Percentiles rank a stretch among this genome's conserved stretches.
phyloP scores from a whole-genome alignment of 2,888 invertebrate genomes.

The Brenthis ino region DNA sequence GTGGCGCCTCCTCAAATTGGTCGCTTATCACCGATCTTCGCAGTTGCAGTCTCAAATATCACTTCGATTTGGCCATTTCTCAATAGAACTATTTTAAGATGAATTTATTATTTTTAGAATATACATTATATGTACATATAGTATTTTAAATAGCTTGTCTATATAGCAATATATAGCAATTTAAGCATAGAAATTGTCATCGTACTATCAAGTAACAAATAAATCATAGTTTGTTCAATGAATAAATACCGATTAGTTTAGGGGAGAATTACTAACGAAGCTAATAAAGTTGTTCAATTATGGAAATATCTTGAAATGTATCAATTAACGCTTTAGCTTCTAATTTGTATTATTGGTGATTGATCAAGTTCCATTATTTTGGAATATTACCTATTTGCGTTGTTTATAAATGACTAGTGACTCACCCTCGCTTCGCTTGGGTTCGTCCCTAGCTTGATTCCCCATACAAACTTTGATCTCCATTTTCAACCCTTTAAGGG shows the following conservation, averaged over 20 bases:
- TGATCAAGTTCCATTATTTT: slow-evolving; percentile 9
- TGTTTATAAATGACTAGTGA: background rate
- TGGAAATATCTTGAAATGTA: slow-evolving; percentile 16
- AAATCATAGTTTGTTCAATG: background rate
- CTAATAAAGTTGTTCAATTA: slow-evolving; percentile 16
- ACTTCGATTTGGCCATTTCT: slow-evolving; percentile 75
- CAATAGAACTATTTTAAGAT: slow-evolving; percentile 49
- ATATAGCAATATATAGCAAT: background rate
- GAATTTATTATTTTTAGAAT: background rate
- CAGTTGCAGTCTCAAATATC: slow-evolving; percentile 72
- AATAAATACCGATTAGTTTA: slow-evolving; percentile 1
- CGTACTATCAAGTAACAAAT: background rate
- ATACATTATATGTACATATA: too few species aligned
- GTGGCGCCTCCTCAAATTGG: slow-evolving; percentile 82
- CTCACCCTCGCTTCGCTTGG: too few species aligned
- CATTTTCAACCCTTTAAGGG: too few species aligned
- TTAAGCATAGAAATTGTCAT: too few species aligned
- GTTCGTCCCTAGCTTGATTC: too few species aligned
- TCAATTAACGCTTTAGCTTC: slow-evolving; percentile 15
- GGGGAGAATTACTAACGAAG: background rate
- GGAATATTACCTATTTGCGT: background rate
- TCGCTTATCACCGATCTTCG: slow-evolving; percentile 82
- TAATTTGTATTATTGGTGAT: slow-evolving; percentile 12
- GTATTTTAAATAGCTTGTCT: background rate
- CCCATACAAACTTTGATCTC: too few species aligned